Base-by-base conservation (phyloP, 2,888 invertebrate genomes). In the Polyommatus iphigenia region DNA sequence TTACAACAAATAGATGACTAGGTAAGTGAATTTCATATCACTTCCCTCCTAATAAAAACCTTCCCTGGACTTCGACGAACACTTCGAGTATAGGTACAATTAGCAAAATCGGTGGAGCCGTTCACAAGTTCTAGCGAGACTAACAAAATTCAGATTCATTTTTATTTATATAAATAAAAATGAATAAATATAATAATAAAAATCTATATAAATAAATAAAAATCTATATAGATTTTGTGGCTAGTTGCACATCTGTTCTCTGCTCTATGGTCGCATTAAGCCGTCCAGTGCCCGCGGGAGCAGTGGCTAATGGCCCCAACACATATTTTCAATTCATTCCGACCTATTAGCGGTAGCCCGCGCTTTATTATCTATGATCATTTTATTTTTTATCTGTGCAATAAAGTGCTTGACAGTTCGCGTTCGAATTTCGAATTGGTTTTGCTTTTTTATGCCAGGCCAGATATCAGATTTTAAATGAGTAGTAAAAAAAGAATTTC, bases 321-420 rank as follows among this genome's bases (percentile, higher is more conserved):
- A 89, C 89, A 90, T 88, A 90, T 89, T 90, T 88, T 88, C 89
- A 89, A 90, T 90, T 89, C 89, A 85, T 87, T 85, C 85, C 83
- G 80, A 81, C 83, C 84, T 86, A 85, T 86, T 86, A 85, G 82
- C 83, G 84, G 82, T 81, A 79, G 82, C 78, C 82, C 84, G 83
- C 80, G 80, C 81, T 82, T 81, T 82, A 84, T 85, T 84, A 84
- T 81, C 82, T 83, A 83, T 82, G 84, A 83, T 85, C 81, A 83
- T 75, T 50, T 73, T 78, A 84, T 84, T 85, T 85, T 87, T 87
- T 81, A 81, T 80, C 79, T 81, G 79, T 80, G 80, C 78, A 77
- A 77, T 78, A 72, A 73, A 54, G 73, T 76, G 54, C 29, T 78
- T 62, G 76, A 78, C 71, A 57, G 57, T 71, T 79, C 71, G 76